Evolutionary conservation across 2,888 invertebrate species (phyloP).

Genomic region (Andrena marginata): DNA sequence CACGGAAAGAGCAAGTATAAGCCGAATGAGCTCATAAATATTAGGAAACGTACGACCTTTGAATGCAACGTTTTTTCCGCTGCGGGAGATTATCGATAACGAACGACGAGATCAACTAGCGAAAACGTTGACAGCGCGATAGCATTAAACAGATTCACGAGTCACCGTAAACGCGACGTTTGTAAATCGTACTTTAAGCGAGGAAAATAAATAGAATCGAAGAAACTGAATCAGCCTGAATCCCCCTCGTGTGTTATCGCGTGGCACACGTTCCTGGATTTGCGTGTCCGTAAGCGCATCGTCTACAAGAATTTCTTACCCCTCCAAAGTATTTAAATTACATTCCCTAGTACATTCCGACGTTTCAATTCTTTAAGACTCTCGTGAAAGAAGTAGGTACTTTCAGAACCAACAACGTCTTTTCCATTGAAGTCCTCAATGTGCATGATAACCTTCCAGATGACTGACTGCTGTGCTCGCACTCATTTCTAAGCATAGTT

Average conservation of each 20-base stretch:
- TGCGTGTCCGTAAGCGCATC: slow-evolving; percentile 43
- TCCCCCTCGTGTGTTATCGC: slow-evolving; percentile 54
- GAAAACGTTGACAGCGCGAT: slow-evolving; percentile 58
- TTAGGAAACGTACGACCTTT: slow-evolving; percentile 27
- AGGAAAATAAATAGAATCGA: slow-evolving; percentile 49
- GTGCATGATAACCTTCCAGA: not conserved
- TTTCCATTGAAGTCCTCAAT: not conserved
- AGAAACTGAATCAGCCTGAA: slow-evolving; percentile 73
- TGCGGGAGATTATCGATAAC: slow-evolving; percentile 67
- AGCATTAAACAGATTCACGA: slow-evolving; percentile 59
- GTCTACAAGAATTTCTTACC: slow-evolving; percentile 26
- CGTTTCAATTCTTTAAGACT: slow-evolving; percentile 13
- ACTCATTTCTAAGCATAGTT: too few relatives aligned
- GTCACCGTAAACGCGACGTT: slow-evolving; percentile 30
- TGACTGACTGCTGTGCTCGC: not conserved
- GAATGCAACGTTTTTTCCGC: slow-evolving; percentile 23
- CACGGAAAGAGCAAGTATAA: not conserved
- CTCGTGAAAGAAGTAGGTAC: not conserved
- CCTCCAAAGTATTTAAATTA: slow-evolving; percentile 36
- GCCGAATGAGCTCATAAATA: slow-evolving; percentile 46
- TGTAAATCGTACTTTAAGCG: slow-evolving; percentile 46
- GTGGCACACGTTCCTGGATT: slow-evolving; percentile 62
- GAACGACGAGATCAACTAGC: slow-evolving; percentile 57
- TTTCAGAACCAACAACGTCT: not conserved
- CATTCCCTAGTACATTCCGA: slow-evolving; percentile 1